Evolutionary conservation across 2,797 vertebrate species (phyloP).

Genomic region (Amniataba percoides): DNA sequence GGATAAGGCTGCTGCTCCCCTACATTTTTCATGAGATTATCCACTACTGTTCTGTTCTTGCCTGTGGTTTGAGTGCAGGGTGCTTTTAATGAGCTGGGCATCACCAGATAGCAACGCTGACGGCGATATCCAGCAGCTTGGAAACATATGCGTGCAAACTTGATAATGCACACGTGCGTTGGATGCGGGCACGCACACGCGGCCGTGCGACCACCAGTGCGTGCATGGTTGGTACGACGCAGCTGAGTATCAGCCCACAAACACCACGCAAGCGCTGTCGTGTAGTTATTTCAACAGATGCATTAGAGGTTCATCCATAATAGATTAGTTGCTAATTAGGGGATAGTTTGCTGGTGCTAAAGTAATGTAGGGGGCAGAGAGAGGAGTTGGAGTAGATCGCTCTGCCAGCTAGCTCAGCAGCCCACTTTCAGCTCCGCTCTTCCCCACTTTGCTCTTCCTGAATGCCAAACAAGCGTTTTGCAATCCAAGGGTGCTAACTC

Average conservation of each 20-base stretch:
- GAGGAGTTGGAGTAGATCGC: conserved; percentile 42
- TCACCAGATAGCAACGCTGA: conserved; percentile 54
- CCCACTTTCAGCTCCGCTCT: conserved; percentile 32
- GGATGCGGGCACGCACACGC: conserved; percentile 14
- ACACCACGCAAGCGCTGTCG: conserved; percentile 25
- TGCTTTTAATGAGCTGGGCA: conserved; percentile 77
- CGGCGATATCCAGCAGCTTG: conserved; percentile 50
- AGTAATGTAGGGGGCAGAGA: conserved; percentile 59
- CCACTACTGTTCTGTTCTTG: conserved; percentile 75
- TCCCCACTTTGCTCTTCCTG: conserved; percentile 43
- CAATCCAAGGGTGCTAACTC: conserved; percentile 50
- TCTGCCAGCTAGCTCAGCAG: conserved; percentile 53
- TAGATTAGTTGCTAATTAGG: conserved; percentile 76
- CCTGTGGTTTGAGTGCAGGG: conserved; percentile 69
- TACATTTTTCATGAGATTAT: conserved; percentile 85
- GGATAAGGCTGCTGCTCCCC: conserved; percentile 77
- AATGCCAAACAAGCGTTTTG: conserved; percentile 59
- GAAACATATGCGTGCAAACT: conserved; percentile 42
- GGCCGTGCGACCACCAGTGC: background rate
- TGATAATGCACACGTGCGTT: conserved; percentile 29
- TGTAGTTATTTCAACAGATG: conserved; percentile 67
- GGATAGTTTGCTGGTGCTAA: conserved; percentile 67
- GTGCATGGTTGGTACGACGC: conserved; percentile 28
- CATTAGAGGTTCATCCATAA: conserved; percentile 81
- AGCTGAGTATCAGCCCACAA: conserved; percentile 29